Evolutionary conservation across 53 echinoderm and acorn worm species (phyloP), one percentile per base, ranked within the genome.

Genomic region (Holothuria scabra): DNA sequence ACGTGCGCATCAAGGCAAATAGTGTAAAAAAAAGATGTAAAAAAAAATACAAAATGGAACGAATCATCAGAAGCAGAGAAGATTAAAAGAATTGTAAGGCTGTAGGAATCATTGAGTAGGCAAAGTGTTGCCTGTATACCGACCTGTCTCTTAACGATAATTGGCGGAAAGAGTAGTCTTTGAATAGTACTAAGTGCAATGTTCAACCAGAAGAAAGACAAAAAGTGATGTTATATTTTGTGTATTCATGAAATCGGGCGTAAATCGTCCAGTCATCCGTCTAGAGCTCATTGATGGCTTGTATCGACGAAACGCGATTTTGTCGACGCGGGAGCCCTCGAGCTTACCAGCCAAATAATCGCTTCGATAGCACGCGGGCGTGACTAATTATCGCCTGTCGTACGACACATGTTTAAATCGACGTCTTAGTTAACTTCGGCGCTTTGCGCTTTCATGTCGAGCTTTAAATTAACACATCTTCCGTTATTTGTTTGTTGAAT

Each of bases 321-420:
- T 26, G 23, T 44, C 30, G n/a, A 48, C 24, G 71, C 24, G 26
- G n/a, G 46, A 71, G 48, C 71, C 71, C 71, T 71, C 71, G 23
- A 71, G 71, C 71, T 71, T 48, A 71, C 71, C 71, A 71, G 71
- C 34, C 41, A 26, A 71, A 33, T 71, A 44, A 44, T 71, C 71
- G 71, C 46, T 44, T 26, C 71, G 71, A 71, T 71, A 44, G 41
- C 71, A 44, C 71, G 21, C 71, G 71, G 71, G 71, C 71, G 71
- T 71, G 46, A 71, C 71, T 71, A 71, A 71, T 71, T 71, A 71
- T 71, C 71, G 71, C 71, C 71, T 71, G 41, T 38, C 71, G 46
- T 71, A 71, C 71, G 69, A 69, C 69, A 69, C 71, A 71, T 71
- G 71, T 56, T 59, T 72, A 59, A 89, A 84, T 84, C 84, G 79